These are phyloP conservation scores for Melanogrammus aeglefinus DNA, from an alignment of 2,797 vertebrate species.

Conservation along the genomic window DNA sequence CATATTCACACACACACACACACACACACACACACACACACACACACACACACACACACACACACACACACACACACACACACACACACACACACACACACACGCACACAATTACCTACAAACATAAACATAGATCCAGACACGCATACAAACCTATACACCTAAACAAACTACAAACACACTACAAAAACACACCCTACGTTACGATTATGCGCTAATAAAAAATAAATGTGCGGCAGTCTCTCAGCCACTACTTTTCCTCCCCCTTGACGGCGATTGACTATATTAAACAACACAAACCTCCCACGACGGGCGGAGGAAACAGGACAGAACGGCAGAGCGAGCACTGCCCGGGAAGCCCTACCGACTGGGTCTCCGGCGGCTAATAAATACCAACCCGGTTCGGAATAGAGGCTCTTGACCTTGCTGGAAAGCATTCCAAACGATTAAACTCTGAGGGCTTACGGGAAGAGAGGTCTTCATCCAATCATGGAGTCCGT, in stretches of 20 bases:
- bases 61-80: too few relatives aligned
- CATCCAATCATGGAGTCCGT: not conserved
- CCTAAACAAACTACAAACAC: not conserved
- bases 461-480: not conserved
- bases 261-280: not conserved
- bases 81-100: not conserved
- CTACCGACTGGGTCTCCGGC: not conserved
- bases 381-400: not conserved
- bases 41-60: not conserved
- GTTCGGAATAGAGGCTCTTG: slow-evolving; percentile 1
- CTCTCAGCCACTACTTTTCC: not conserved
- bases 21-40: not conserved
- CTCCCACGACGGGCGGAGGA: not conserved
- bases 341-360: not conserved
- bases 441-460: not conserved
- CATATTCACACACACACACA: not conserved
- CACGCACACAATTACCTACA: not conserved
- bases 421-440: not conserved
- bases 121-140: not conserved
- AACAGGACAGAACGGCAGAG: not conserved
- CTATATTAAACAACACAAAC: not conserved
- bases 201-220: not conserved
- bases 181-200: not conserved
- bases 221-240: not conserved
- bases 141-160: not conserved